phyloP scores from a whole-genome alignment of 2,888 invertebrate species.

The Eurytoma californica region DNA sequence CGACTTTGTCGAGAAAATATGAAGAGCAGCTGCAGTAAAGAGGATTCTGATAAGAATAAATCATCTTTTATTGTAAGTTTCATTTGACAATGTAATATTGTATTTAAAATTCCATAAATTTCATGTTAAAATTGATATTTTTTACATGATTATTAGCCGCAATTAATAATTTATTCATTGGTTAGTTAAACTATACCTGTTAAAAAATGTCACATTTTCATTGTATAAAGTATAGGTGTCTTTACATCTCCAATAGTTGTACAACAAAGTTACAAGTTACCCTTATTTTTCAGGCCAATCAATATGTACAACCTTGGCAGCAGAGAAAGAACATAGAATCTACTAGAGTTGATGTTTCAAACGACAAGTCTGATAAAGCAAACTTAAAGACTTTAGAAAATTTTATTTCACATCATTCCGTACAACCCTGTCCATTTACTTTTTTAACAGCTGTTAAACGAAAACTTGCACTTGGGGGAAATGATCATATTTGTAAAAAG shows the following conservation, averaged over 20 bases:
- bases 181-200: too few relatives aligned
- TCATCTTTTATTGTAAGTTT: conserved; percentile 1
- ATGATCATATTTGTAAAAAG: conserved; percentile 61
- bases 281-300: conserved; percentile 48
- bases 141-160: too few relatives aligned
- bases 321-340: conserved; percentile 41
- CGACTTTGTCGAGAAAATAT: conserved; percentile 60
- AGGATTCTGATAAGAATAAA: conserved; percentile 60
- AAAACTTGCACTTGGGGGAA: conserved; percentile 74
- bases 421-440: conserved; percentile 78
- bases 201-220: too few relatives aligned
- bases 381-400: conserved; percentile 43
- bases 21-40: conserved; percentile 63
- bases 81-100: too few relatives aligned
- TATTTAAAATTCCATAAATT: too few relatives aligned
- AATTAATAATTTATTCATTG: not conserved
- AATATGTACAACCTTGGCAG: conserved; percentile 43
- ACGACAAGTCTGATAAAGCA: conserved; percentile 44
- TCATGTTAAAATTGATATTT: too few relatives aligned
- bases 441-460: conserved; percentile 79
- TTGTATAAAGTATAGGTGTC: too few relatives aligned
- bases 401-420: conserved; percentile 64
- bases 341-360: conserved; percentile 23
- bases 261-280: conserved; percentile 9
- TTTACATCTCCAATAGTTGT: not conserved